phyloP scores from a whole-genome alignment of 2,113 vertebrate genomes.

The Hypomesus transpacificus region DNA sequence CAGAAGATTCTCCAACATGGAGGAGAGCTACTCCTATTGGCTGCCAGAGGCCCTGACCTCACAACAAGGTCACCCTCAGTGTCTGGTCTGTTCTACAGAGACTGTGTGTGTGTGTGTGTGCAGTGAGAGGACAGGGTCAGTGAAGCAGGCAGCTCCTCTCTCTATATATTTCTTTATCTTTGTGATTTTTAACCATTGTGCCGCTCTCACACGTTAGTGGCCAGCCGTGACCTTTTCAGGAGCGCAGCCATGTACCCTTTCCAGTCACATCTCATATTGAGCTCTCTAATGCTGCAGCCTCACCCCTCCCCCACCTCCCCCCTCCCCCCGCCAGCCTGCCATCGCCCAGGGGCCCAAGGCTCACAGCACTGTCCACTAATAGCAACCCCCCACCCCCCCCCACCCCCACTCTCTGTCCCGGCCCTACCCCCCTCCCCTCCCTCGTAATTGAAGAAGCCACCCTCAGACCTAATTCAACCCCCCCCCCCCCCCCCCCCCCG shows the following conservation, averaged over 20 bases:
- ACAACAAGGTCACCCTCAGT: not conserved
- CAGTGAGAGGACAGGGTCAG: not conserved
- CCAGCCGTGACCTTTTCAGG: constrained; percentile 72
- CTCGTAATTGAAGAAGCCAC: constrained; percentile 74
- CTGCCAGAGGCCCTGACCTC: not conserved
- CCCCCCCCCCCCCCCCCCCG: not conserved
- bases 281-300: constrained; percentile 61
- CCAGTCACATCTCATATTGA: constrained; percentile 75
- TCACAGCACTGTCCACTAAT: constrained; percentile 69
- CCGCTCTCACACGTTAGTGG: constrained; percentile 72
- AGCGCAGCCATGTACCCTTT: constrained; percentile 64
- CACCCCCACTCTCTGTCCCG: too few species aligned
- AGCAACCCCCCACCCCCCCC: constrained; percentile 13
- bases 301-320: constrained; percentile 28
- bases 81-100: not conserved
- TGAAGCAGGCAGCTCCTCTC: too few species aligned
- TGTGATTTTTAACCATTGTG: constrained; percentile 51
- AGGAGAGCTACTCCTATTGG: not conserved
- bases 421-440: constrained; percentile 1
- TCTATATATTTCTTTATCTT: not conserved
- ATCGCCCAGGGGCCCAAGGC: constrained; percentile 60
- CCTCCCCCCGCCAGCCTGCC: constrained; percentile 51
- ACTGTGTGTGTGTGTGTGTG: not conserved
- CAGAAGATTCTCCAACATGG: not conserved
- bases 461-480: constrained; percentile 58